phyloP scores from a whole-genome alignment of 2,797 vertebrate genomes.

The Poeciliopsis turneri region DNA sequence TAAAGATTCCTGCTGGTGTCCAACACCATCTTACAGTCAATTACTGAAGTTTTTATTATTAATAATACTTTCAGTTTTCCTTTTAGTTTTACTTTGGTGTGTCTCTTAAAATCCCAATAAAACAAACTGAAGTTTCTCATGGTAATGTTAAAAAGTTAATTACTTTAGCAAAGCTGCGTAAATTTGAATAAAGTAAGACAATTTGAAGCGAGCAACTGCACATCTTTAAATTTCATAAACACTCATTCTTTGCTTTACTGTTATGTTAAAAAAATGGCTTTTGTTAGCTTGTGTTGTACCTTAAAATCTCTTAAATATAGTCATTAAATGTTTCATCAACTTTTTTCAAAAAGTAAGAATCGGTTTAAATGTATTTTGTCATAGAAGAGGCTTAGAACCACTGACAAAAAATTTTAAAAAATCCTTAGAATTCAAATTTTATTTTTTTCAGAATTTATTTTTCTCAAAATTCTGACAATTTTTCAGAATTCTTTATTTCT shows the following conservation, averaged over 20 bases:
- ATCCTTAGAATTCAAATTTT: too few species aligned
- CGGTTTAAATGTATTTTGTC: background rate
- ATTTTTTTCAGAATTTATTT: too few species aligned
- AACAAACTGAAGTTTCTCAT: background rate
- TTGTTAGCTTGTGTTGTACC: background rate
- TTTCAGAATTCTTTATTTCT: too few species aligned
- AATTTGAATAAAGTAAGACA: background rate
- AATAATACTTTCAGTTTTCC: background rate
- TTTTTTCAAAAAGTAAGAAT: background rate
- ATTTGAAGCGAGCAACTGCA: background rate
- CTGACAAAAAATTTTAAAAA: too few species aligned
- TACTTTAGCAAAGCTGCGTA: background rate
- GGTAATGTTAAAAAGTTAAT: background rate
- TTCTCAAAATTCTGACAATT: too few species aligned
- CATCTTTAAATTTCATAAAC: background rate
- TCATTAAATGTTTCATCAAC: background rate
- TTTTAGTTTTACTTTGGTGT: background rate
- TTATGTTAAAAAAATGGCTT: background rate
- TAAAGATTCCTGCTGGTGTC: conserved; percentile 36
- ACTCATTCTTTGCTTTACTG: background rate
- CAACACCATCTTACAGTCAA: conserved; percentile 26
- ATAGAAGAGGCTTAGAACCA: background rate
- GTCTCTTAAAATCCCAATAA: background rate
- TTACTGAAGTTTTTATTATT: background rate
- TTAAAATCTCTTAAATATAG: conserved; percentile 26